Evolutionary conservation across 2,797 vertebrate species (phyloP).

Genomic region (Pygocentrus nattereri): DNA sequence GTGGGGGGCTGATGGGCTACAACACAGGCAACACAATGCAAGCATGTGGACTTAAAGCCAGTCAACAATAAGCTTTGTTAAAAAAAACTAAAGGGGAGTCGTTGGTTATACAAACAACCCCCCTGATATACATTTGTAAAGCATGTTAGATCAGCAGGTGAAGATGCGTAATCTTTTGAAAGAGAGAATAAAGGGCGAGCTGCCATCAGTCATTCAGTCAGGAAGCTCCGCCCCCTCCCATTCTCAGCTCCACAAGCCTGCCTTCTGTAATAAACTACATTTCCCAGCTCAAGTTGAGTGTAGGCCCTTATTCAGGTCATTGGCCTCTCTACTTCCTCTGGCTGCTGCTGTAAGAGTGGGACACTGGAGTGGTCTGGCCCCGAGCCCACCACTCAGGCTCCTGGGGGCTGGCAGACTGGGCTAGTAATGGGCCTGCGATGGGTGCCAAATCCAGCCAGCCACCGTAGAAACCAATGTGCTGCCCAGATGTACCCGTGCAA

Average conservation of each 20-base stretch:
- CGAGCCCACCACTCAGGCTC: conserved; percentile 56
- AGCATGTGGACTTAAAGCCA: not conserved
- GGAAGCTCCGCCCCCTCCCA: not conserved
- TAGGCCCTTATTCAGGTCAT: conserved; percentile 50
- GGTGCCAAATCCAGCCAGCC: conserved; percentile 68
- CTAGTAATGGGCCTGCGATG: conserved; percentile 56
- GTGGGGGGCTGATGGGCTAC: not conserved
- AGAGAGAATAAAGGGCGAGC: not conserved
- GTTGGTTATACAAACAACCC: not conserved
- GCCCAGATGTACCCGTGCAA: conserved; percentile 77
- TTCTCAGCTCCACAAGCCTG: conserved; percentile 10
- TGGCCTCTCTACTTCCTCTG: conserved; percentile 49
- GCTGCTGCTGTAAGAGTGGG: conserved; percentile 53
- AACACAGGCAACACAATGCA: not conserved
- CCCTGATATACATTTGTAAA: not conserved
- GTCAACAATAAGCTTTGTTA: not conserved
- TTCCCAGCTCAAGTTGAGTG: conserved; percentile 32
- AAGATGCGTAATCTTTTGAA: conserved; percentile 7
- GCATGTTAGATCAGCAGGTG: not conserved
- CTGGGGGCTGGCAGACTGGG: conserved; percentile 67
- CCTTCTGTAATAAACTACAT: conserved; percentile 17
- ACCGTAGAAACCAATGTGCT: conserved; percentile 68
- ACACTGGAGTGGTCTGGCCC: conserved; percentile 56
- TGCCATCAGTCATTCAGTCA: not conserved
- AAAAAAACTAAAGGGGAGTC: not conserved